These are phyloP conservation scores for Meloidogyne floridensis DNA, from an alignment of 1,140 invertebrate genomes.

Conservation along the genomic window DNA sequence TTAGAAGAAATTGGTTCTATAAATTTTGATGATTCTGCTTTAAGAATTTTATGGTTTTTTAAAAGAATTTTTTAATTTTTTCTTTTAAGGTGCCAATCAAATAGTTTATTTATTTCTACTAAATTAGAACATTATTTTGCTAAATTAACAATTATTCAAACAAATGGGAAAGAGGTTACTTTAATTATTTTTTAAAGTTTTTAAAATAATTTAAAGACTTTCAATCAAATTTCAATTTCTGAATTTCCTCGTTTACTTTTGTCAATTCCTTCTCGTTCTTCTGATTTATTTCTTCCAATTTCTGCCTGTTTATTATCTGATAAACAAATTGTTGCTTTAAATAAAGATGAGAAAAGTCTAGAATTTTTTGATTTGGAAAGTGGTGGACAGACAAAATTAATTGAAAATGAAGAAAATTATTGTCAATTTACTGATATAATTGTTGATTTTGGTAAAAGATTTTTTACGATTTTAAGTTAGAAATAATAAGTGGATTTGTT, in stretches of 20 bases:
- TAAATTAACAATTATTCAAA: neutral
- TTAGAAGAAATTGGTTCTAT: neutral
- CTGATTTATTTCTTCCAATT: neutral
- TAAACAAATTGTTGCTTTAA: conserved; percentile 1
- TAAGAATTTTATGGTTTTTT: neutral
- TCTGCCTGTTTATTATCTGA: conserved; percentile 16
- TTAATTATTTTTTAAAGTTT: neutral
- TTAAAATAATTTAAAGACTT: neutral
- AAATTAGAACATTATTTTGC: neutral
- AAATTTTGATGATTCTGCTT: neutral
- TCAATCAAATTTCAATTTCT: conserved; percentile 5
- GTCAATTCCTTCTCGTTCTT: neutral
- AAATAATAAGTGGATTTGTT: neutral
- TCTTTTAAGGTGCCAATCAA: neutral
- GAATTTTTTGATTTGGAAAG: conserved; percentile 19
- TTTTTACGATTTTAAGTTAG: neutral
- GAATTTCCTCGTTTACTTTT: neutral
- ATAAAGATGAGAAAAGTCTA: neutral
- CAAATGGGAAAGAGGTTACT: neutral
- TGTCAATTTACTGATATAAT: conserved; percentile 30
- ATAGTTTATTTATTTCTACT: conserved; percentile 10
- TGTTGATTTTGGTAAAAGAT: conserved; percentile 13
- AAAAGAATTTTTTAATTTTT: neutral
- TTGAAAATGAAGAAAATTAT: neutral
- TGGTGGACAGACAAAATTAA: conserved; percentile 7